Conservation (phyloP, 2,797 vertebrate genomes). For the Rallus crepitans region DNA sequence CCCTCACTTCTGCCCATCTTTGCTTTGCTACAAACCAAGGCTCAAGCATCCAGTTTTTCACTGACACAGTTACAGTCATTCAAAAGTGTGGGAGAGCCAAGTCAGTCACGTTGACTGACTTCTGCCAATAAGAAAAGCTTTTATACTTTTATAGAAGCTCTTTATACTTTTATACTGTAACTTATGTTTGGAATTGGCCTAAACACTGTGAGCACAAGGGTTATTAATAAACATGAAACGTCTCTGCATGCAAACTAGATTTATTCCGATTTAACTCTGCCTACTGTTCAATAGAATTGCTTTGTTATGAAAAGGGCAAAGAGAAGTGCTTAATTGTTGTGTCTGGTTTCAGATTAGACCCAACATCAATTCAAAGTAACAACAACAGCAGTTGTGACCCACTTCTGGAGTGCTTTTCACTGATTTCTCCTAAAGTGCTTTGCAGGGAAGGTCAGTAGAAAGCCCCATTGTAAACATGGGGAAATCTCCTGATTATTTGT, state of each 20-base stretch:
- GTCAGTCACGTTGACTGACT: neutral
- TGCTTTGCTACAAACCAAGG: neutral
- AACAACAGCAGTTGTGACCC: conserved; percentile 36
- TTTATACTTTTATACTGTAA: neutral
- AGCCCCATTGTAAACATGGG: conserved; percentile 40
- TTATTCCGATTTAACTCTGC: neutral
- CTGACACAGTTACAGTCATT: neutral
- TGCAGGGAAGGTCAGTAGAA: conserved; percentile 47
- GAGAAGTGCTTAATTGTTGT: neutral
- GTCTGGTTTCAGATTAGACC: conserved; percentile 6
- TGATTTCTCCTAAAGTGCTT: conserved; percentile 41
- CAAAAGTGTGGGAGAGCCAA: neutral
- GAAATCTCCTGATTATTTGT: conserved; percentile 68
- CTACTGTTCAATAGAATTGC: neutral
- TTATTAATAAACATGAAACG: neutral
- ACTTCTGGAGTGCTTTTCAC: neutral
- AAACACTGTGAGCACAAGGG: neutral
- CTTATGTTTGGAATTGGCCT: neutral
- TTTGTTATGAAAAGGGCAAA: conserved; percentile 18
- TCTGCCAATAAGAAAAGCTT: neutral
- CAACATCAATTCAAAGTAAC: neutral
- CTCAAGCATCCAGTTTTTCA: neutral
- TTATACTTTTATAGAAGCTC: neutral
- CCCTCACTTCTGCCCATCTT: neutral
- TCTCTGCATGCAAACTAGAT: neutral